Base-by-base conservation (phyloP, 2,113 vertebrate species). In the Melanostigma gelatinosum region DNA sequence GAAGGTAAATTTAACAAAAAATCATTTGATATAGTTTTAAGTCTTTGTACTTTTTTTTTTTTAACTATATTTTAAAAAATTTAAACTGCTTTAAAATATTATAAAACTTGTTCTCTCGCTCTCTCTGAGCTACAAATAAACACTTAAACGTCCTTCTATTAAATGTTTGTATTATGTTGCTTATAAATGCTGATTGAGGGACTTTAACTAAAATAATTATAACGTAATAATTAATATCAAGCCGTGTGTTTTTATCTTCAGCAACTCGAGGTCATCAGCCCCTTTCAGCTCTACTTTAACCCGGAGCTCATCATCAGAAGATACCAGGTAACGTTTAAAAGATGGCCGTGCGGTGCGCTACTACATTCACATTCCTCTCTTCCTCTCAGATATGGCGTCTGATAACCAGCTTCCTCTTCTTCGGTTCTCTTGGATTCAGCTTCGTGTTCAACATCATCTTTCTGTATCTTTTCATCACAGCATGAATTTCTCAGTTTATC, bases 381-480 rank as follows among this genome's bases (percentile, higher is more conserved):
- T 1, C 67, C 32, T 54, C 34, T 65, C 69, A 97, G 96, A 83
- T 97, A 86, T 97, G 97, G 96, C 95, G 96, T 64, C 94, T 97
- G 64, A 85, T 97, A 82, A 97, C 96, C 88, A 97, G 94, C 92
- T 97, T 97, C 94, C 94, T 97, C 48, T 97, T 96, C 90, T 97
- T 97, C 48, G 96, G 96, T 34, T 96, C 95, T 32, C 86, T 96
- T 81, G 96, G 96, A 88, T 96, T 97, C 94, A 95, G 95, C 88
- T 97, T 97, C 82, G 87, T 97, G 85, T 97, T 97, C 95, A 97
- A 97, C 92, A 96, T 97, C 93, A 94, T 96, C 81, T 97, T 97
- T 91, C 94, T 97, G 96, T 97, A 97, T 97, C 96, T 96, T 96
- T 24, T 94, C 67, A 20, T 38, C 1, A 8, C 34, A 20, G 15